A percentile compares a stretch with the other conserved stretches of the same genome.
Evolutionary conservation across 2,797 vertebrate genomes (phyloP).

Genomic region (Muscicapa comitata): DNA sequence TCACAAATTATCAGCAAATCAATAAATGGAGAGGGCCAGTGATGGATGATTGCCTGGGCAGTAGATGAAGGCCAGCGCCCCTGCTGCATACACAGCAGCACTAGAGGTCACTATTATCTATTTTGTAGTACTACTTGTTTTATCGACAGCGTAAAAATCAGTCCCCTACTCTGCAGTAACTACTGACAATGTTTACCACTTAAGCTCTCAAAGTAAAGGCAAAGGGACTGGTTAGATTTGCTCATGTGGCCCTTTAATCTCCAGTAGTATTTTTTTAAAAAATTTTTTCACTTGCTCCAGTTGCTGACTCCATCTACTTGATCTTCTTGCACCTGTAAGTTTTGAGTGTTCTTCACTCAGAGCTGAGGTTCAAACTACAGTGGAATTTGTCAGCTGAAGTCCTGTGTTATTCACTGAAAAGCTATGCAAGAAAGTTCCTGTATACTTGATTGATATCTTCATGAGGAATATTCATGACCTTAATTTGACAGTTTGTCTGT

Average conservation of each 20-base stretch:
- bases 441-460: neutral
- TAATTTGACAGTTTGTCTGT: neutral
- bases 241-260: neutral
- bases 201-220: neutral
- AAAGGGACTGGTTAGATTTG: neutral
- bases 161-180: neutral
- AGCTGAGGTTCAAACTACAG: neutral
- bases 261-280: neutral
- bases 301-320: neutral
- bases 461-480: neutral
- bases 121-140: neutral
- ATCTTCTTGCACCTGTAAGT: neutral
- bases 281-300: neutral
- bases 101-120: neutral
- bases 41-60: neutral
- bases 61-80: neutral
- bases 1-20: neutral
- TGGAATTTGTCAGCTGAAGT: neutral
- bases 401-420: rapidly evolving
- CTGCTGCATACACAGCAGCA: neutral
- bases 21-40: neutral
- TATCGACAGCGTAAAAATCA: neutral
- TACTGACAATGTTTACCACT: neutral
- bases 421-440: neutral
- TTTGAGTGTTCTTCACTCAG: neutral